A percentile compares a stretch with the other conserved stretches of the same genome.
Evolutionary conservation across 2,888 invertebrate genomes (phyloP).

Genomic region (Amphiduros pacificus): DNA sequence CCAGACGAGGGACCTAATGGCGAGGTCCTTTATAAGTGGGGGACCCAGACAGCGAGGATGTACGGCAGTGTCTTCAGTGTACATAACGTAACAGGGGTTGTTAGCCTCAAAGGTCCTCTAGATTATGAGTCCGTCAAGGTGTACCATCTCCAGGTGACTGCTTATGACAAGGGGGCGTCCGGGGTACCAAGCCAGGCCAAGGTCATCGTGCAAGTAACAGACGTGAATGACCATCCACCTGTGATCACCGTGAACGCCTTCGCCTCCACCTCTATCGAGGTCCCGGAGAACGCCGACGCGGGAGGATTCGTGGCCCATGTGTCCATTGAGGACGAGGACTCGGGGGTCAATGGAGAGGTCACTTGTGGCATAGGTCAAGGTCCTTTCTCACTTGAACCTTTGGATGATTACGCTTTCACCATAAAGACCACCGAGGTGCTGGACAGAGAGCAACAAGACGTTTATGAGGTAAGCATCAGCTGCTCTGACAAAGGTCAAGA

Average conservation of each 20-base stretch:
- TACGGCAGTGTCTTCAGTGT: slow-evolving; percentile 5
- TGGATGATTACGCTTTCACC: slow-evolving; percentile 8
- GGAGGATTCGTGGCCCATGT: slow-evolving; percentile 17
- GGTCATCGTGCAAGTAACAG: slow-evolving; percentile 7
- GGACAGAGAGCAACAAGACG: slow-evolving; percentile 9
- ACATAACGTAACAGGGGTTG: slow-evolving; percentile 9
- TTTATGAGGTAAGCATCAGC: slow-evolving; percentile 3
- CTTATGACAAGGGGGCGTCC: slow-evolving; percentile 4
- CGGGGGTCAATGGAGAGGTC: slow-evolving; percentile 13
- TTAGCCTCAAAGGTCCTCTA: slow-evolving; percentile 1
- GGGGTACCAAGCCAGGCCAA: slow-evolving; percentile 13
- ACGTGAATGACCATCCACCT: slow-evolving; percentile 13
- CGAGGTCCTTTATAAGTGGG: slow-evolving; percentile 5
- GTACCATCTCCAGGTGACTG: slow-evolving; percentile 13
- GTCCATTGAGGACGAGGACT: slow-evolving; percentile 14
- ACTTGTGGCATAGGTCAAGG: slow-evolving; percentile 2
- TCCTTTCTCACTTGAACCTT: slow-evolving; percentile 6
- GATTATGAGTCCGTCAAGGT: slow-evolving; percentile 11
- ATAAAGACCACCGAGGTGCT: slow-evolving; percentile 11
- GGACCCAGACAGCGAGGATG: slow-evolving; percentile 3
- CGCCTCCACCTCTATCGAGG: slow-evolving; percentile 2
- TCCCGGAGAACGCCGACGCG: slow-evolving; percentile 22
- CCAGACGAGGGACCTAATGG: slow-evolving; percentile 6
- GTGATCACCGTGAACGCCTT: slow-evolving; percentile 8
- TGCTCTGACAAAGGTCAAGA: slow-evolving; percentile 6